phyloP scores from a whole-genome alignment of 2,113 vertebrate species.

The Rhinolophus sinicus region DNA sequence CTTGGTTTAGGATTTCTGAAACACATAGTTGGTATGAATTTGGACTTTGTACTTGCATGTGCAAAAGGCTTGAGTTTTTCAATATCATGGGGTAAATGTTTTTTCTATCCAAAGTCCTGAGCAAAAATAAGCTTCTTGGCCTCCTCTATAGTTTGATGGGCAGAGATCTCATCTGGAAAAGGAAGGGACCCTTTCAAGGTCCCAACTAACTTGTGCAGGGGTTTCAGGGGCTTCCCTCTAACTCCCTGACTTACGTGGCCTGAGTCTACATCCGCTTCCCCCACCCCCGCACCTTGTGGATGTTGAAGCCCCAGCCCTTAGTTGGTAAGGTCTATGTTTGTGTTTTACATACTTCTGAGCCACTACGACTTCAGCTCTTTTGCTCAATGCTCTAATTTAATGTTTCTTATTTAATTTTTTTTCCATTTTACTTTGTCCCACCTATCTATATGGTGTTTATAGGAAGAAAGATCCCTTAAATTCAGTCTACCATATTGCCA shows the following conservation, averaged over 20 bases:
- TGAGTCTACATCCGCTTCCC: not conserved
- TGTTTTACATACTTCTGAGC: not conserved
- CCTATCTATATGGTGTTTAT: not conserved
- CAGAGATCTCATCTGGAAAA: not conserved
- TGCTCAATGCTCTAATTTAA: not conserved
- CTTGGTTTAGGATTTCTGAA: not conserved
- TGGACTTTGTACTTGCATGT: not conserved
- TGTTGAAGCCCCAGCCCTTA: not conserved
- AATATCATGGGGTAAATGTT: not conserved
- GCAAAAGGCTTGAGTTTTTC: not conserved
- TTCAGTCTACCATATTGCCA: not conserved
- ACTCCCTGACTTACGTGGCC: accelerated
- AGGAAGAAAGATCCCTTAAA: not conserved
- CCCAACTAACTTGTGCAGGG: no score
- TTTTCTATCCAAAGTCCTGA: not conserved
- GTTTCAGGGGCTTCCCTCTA: not conserved
- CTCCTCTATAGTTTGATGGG: not conserved
- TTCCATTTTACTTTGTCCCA: not conserved
- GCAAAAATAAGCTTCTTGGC: not conserved
- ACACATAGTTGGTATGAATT: not conserved
- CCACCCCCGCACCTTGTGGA: accelerated
- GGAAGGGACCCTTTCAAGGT: not conserved
- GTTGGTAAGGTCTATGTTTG: not conserved
- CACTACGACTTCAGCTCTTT: not conserved
- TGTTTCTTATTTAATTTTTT: not conserved